Evolutionary conservation across 2,797 vertebrate species (phyloP), one percentile per base, ranked within the genome.

Genomic region (Cossypha caffra): DNA sequence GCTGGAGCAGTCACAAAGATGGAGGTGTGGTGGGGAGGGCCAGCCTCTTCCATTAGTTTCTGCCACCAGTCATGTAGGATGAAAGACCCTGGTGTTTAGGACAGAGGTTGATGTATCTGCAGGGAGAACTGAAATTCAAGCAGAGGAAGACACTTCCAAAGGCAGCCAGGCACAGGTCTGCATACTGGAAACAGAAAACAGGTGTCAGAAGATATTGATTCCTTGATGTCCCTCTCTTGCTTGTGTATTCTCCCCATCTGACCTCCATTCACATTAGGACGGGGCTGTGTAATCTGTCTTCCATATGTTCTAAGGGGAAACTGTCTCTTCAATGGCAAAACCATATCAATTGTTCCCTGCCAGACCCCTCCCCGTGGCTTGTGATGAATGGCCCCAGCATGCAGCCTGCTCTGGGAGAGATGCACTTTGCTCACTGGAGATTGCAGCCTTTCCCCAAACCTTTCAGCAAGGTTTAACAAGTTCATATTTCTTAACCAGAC

Each of bases 381-480:
- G 37, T 97, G 96, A 96, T 96, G 95, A 90, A 97, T 96, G 91
- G 95, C 85, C 89, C 66, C 96, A 97, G 95, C 95, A 52, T 55
- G 95, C 89, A 69, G 91, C 72, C 94, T 95, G 96, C 79, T 86
- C 79, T n/a, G 10, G 79, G 86, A 95, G 89, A 94, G 71, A 48
- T 16, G 21, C 79, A 72, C 91, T 92, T 72, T 81, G 85, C 87
- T 82, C 86, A 8, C 80, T 73, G 76, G 86, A 95, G 95, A 90
- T 48, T 42, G 87, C 92, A 94, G 94, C 79, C 89, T 96, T 94
- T 94, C 89, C 76, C 89, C 79, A 89, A 97, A 93, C 82, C 94
- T 97, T 97, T 97, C 96, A 97, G 85, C 91, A 90, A 93, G 75
- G 62, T 97, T 96, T 97, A 95, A 96, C 85, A 96, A 95, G 93